Base-by-base conservation (phyloP, 2,797 vertebrate species). In the Pangasius macronema region DNA sequence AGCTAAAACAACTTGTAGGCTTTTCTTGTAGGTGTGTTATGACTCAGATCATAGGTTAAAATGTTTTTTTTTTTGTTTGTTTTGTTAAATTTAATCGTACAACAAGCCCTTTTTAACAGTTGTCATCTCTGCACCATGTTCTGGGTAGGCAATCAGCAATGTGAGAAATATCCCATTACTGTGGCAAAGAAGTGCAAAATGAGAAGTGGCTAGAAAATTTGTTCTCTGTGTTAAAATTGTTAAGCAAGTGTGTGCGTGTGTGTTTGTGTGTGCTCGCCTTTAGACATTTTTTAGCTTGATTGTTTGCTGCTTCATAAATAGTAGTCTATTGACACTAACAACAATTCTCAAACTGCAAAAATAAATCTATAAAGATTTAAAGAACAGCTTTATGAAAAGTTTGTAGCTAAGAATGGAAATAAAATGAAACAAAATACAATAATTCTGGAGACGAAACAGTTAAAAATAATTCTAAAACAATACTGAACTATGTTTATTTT, bases 101-200 rank as follows among this genome's bases (percentile, higher is more conserved):
- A 46, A 18, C 55, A 46, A n/a, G 16, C 13, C 59, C 10, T 57
- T 57, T 61, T 59, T 22, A 42, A 16, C 33, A 80, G 33, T 53
- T 81, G 36, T 61, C 85, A 82, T 36, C 59, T 84, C 59, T 80
- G 83, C 79, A 86, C 46, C 87, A 84, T 61, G 73, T 82, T 91
- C 85, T 76, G 82, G 76, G 75, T 73, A 24, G 36, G 79, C 22
- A 81, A 16, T 77, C 87, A 83, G 85, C 77, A n/a, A 85, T 63
- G 73, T 90, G 87, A 88, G 89, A 89, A 90, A 91, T 90, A 90
- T 90, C 89, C 81, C 86, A 82, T 70, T 30, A 51, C 53, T 88
- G 82, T 90, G 84, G 85, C 73, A 89, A 89, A 87, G 83, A 86
- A 83, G 84, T 86, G 65, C 82, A 87, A 87, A 89, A 84, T 86